Evolutionary conservation across 2,797 vertebrate genomes (phyloP).

Genomic region (Loriculus beryllinus): DNA sequence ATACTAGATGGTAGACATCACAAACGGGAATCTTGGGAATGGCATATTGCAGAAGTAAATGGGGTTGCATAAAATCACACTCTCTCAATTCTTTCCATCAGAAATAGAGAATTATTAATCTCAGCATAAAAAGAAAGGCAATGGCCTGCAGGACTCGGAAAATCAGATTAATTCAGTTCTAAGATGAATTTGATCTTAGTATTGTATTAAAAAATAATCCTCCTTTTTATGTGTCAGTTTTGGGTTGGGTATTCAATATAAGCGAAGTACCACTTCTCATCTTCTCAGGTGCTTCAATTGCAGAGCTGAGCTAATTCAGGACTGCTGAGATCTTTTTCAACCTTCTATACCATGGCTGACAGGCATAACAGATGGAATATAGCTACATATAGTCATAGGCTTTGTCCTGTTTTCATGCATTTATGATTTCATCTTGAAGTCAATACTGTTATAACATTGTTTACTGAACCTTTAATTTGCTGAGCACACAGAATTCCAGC

Average conservation of each 20-base stretch:
- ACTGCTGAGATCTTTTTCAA: not conserved
- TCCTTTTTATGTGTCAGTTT: not conserved
- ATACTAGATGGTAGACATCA: not conserved
- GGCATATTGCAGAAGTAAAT: not conserved
- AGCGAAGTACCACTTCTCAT: not conserved
- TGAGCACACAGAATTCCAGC: conserved; percentile 29
- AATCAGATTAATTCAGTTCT: not conserved
- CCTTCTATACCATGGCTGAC: not conserved
- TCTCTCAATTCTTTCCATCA: not conserved
- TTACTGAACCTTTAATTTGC: conserved; percentile 41
- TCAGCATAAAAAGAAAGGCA: not conserved
- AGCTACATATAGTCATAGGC: conserved; percentile 23
- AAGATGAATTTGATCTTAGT: not conserved
- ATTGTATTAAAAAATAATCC: not conserved
- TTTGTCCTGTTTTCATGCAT: conserved; percentile 27
- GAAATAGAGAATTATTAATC: not conserved
- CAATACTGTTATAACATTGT: not conserved
- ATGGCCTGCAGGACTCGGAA: not conserved
- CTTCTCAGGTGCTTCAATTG: conserved; percentile 23
- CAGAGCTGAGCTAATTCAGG: not conserved
- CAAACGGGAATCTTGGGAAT: not conserved
- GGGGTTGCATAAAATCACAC: not conserved
- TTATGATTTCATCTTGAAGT: conserved; percentile 47
- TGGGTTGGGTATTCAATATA: not conserved
- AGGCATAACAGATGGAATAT: conserved; percentile 10